Conservation (phyloP, 2,113 vertebrate species). For the Apteryx owenii region DNA sequence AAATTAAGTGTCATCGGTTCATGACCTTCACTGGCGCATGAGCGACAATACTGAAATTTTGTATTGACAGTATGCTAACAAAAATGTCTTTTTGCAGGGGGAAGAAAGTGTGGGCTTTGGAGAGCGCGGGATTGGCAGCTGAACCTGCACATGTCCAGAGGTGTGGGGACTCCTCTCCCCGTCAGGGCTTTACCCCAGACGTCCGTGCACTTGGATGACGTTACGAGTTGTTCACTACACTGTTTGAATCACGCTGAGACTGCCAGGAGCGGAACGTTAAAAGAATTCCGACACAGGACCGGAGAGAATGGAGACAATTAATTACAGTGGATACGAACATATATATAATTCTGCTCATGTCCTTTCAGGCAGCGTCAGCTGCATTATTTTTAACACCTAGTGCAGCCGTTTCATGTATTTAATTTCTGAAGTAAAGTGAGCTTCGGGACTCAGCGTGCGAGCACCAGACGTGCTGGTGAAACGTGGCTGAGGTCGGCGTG, state of each 20-base stretch:
- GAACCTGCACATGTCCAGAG: accelerated
- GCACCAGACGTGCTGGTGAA: background rate
- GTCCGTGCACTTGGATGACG: background rate
- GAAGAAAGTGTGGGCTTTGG: accelerated
- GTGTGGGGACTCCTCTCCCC: accelerated
- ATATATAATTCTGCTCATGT: accelerated
- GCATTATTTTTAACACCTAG: background rate
- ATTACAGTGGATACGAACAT: background rate
- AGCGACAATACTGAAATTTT: background rate
- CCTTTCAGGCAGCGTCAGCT: background rate
- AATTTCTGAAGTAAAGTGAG: background rate
- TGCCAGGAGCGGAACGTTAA: background rate
- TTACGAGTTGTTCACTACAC: background rate
- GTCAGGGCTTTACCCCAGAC: background rate
- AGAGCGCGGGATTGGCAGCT: accelerated
- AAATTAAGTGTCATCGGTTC: too few relatives aligned
- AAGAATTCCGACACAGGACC: background rate
- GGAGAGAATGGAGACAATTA: background rate
- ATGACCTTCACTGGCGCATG: background rate
- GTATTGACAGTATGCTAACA: accelerated
- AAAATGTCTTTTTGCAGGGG: too few relatives aligned
- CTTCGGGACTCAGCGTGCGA: accelerated
- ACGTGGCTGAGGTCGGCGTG: accelerated
- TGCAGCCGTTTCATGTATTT: background rate
- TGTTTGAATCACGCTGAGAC: background rate